phyloP scores from a whole-genome alignment of 92 coral and sea anemone genomes.

The Siderastrea siderea region DNA sequence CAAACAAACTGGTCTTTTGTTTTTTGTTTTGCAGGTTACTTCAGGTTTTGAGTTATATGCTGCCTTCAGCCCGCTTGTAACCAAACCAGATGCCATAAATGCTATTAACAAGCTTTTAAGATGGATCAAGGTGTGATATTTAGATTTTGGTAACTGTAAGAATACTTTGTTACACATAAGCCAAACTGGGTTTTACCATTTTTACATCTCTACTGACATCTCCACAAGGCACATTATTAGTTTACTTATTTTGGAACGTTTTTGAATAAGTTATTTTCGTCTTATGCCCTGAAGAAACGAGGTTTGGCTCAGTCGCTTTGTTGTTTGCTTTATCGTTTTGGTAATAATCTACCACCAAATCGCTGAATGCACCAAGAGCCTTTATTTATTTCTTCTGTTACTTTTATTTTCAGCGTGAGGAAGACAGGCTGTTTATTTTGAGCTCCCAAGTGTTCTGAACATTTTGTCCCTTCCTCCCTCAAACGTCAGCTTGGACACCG shows the following conservation, averaged over 20 bases:
- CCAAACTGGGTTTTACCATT: no score
- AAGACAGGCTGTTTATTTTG: slow-evolving; percentile 91
- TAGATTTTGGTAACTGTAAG: not conserved
- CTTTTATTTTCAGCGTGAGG: slow-evolving; percentile 83
- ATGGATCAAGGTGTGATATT: slow-evolving; percentile 93
- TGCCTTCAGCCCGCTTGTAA: slow-evolving; percentile 96
- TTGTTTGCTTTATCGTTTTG: not conserved
- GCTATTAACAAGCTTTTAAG: slow-evolving; percentile 95
- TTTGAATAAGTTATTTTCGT: not conserved
- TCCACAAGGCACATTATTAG: no score
- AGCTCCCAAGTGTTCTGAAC: slow-evolving; percentile 92
- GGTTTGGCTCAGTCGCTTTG: not conserved
- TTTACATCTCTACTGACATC: no score
- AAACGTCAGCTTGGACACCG: not conserved
- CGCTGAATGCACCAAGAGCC: no score
- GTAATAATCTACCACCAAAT: not conserved
- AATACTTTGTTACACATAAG: no score
- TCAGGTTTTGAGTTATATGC: slow-evolving; percentile 99
- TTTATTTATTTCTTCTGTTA: slow-evolving; percentile 1
- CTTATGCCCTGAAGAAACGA: no score
- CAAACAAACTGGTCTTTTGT: not conserved
- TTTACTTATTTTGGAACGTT: not conserved
- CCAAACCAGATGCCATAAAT: slow-evolving; percentile 94
- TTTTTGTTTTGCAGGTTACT: slow-evolving; percentile 78
- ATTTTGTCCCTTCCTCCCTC: not conserved